A percentile compares a stretch with the other conserved stretches of the same genome.
phyloP scores from a whole-genome alignment of 2,888 invertebrate genomes.

The Augiades crinisus region DNA sequence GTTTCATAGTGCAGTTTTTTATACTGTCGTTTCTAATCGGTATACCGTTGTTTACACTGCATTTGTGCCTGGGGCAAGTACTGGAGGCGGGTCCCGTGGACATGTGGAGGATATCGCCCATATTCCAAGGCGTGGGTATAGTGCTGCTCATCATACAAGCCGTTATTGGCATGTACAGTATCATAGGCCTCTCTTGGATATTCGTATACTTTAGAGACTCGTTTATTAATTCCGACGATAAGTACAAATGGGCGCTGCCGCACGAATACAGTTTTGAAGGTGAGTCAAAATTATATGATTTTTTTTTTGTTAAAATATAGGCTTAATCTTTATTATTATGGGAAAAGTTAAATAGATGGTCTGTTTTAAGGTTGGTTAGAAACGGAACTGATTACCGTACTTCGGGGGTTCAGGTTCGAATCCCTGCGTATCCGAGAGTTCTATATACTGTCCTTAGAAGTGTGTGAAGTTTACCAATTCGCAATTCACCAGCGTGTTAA shows the following conservation, averaged over 20 bases:
- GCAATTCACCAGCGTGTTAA: too few relatives aligned
- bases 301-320: too few relatives aligned
- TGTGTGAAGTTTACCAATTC: too few relatives aligned
- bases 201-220: conserved; percentile 94
- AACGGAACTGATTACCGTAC: too few relatives aligned
- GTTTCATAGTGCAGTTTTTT: conserved; percentile 94
- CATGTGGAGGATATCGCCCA: conserved; percentile 96
- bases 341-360: too few relatives aligned
- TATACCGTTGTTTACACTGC: conserved; percentile 91
- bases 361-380: too few relatives aligned
- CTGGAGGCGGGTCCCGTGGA: conserved; percentile 92
- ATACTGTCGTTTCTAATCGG: conserved; percentile 90
- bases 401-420: too few relatives aligned
- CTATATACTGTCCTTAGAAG: too few relatives aligned
- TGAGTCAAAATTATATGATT: conserved; percentile 52
- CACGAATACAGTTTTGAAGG: conserved; percentile 86
- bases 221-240: conserved; percentile 89
- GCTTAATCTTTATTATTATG: too few relatives aligned
- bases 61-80: conserved; percentile 92
- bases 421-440: too few relatives aligned
- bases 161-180: conserved; percentile 92
- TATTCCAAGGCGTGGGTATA: conserved; percentile 94
- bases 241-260: conserved; percentile 91
- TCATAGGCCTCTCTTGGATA: conserved; percentile 95
- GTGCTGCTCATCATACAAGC: conserved; percentile 90